phyloP scores from a whole-genome alignment of 2,113 vertebrate genomes.

The Grammatotria lemairii region DNA sequence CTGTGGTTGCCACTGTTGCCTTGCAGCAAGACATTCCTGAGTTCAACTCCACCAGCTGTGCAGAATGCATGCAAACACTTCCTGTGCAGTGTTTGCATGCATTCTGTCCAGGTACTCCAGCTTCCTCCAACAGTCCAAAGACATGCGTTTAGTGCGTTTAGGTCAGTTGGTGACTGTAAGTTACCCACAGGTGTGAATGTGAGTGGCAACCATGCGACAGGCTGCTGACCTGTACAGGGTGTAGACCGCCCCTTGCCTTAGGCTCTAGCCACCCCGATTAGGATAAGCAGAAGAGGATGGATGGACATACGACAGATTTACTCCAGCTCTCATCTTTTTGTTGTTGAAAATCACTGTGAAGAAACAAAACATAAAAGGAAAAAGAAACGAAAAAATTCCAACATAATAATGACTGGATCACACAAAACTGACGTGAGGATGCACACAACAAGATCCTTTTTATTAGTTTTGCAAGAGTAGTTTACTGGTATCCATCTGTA shows the following conservation, averaged over 20 bases:
- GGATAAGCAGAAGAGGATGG: not conserved
- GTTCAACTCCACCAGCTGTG: accelerated
- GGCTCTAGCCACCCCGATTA: not conserved
- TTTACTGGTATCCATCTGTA: not conserved
- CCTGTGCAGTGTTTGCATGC: not conserved
- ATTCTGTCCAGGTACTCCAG: accelerated
- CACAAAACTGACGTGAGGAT: not conserved
- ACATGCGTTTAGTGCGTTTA: not conserved
- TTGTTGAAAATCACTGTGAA: not conserved
- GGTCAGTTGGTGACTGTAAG: not conserved
- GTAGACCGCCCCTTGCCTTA: accelerated
- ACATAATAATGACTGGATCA: not conserved
- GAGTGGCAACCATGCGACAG: not conserved
- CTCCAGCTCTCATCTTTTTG: not conserved
- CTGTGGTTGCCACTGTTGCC: not conserved
- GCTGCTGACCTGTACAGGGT: not conserved
- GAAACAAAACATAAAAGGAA: not conserved
- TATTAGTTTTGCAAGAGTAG: not conserved
- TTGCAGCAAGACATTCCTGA: not conserved
- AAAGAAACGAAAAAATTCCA: accelerated
- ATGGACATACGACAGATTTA: not conserved
- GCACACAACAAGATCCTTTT: not conserved
- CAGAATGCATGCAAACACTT: too few relatives aligned
- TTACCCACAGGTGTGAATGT: accelerated
- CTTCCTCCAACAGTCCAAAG: not conserved